Base-by-base conservation (phyloP, 2,888 invertebrate genomes). In the Aspidapion aeneum region DNA sequence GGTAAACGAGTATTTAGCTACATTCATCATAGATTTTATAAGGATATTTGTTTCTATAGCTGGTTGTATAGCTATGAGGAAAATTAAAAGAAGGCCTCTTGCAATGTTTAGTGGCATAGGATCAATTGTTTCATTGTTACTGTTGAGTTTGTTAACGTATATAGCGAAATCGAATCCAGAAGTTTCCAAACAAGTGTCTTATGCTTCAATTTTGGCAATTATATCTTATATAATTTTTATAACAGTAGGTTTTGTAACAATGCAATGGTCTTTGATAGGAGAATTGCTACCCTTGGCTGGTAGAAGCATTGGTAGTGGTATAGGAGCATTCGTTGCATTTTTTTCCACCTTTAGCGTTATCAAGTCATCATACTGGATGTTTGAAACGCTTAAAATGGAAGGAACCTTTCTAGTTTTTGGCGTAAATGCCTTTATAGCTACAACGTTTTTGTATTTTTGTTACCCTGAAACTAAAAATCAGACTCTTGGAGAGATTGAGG, bases 251-350 rank as follows among this genome's bases (percentile, higher is more conserved):
- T 70, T 73, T 35, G 71, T 74, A 5, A 71, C 74, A 0, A 73
- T 91, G 58, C 90, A 90, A 0, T 91, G 90, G 86, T 86, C 89
- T 22, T 86, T 91, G 85, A 87, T 88, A 68, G 90, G 90, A 0
- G 91, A 91, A 77, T 81, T 91, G 0, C 90, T 90, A 84, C 89
- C 75, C 1, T 55, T 71, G 48, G 68, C 69, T 21, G 70, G 64
- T 21, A 65, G 88, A 35, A 89, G 89, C 0, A 73, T 88, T 0
- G 90, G 90, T 0, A 86, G 89, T 0, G 89, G 90, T 0, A 80
- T 89, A 9, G 85, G 87, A 58, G 84, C 88, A 1, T 85, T 86
- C n/a, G 83, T 86, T 22, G 85, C 86, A 0, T 90, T 87, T 72
- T 73, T 84, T 2, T 82, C 87, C 1, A 86, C 87, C 66, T 90